These are phyloP conservation scores for Sebastes miniatus DNA, from an alignment of 2,797 vertebrate species.

Conservation along the genomic window DNA sequence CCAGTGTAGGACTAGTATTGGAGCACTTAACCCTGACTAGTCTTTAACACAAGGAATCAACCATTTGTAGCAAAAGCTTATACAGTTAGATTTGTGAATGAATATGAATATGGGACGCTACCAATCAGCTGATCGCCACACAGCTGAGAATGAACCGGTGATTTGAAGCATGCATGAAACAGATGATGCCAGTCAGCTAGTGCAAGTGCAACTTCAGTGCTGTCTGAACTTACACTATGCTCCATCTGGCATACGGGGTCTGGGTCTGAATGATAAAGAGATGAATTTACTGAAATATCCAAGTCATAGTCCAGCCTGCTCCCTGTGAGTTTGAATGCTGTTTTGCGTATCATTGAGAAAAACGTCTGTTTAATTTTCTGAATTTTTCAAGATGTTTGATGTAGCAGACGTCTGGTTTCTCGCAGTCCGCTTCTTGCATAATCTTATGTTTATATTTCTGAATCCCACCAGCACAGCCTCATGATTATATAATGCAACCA, in stretches of 20 bases:
- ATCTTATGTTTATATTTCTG: background rate
- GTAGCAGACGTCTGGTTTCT: background rate
- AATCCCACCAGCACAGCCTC: background rate
- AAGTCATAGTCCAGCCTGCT: background rate
- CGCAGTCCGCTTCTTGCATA: background rate
- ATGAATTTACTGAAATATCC: background rate
- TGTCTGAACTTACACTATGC: background rate
- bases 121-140: background rate
- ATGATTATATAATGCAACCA: background rate
- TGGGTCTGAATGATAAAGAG: conserved; percentile 3
- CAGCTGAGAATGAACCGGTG: background rate
- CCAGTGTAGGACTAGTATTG: background rate
- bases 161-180: background rate
- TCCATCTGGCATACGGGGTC: background rate
- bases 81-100: background rate
- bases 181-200: background rate
- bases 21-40: background rate
- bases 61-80: background rate
- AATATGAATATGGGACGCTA: background rate
- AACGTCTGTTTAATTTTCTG: background rate
- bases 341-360: background rate
- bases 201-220: background rate
- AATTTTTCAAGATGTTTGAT: background rate
- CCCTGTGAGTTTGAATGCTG: background rate
- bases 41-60: background rate